Evolutionary conservation across 1,140 invertebrate genomes (phyloP), one percentile per base, ranked within the genome.

Genomic region (Cryptotermes secundus): DNA sequence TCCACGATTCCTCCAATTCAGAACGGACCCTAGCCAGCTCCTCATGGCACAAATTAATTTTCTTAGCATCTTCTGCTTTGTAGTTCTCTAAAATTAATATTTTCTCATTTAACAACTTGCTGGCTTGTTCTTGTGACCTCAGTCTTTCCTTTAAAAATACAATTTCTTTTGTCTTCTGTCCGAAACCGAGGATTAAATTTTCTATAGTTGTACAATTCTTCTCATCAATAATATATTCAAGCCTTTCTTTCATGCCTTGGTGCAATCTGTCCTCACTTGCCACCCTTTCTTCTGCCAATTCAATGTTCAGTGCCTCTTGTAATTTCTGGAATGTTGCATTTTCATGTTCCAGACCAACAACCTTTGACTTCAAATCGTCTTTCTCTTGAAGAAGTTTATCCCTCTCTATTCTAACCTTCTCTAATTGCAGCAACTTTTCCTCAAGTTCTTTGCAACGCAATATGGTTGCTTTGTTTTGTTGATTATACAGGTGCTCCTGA

Each of bases 141-240:
- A 83, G 9, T 85, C 19, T 79, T 36, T 84, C 59, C 35, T 49
- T 79, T 38, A 84, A 81, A 72, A 45, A 36, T 42, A 26, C 83
- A 36, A 84, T 45, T 34, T 85, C 53, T 38, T 79, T 79, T 3
- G 35, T 65, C 34, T 85, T 80, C 36, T 34, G 79, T 26, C 53
- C 45, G n/a, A 86, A 26, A 36, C 86, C 85, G 26, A 83, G 83
- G 53, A 83, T 83, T 26, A 84, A 84, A 72, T 72, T 85, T 72
- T 85, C 59, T 80, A 83, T 49, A 9, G 42, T 3, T 12, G 26
- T n/a, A 72, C 9, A 72, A 31, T 59, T 83, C n/a, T 53, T 53
- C 82, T 83, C 38, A 72, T 72, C 59, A 7, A 72, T n/a, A n/a
- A 72, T 10, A n/a, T n/a, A 31, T 72, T n/a, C 59, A n/a, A 72